Evolutionary conservation across 2,797 vertebrate genomes (phyloP).

Genomic region (Dryobates pubescens): DNA sequence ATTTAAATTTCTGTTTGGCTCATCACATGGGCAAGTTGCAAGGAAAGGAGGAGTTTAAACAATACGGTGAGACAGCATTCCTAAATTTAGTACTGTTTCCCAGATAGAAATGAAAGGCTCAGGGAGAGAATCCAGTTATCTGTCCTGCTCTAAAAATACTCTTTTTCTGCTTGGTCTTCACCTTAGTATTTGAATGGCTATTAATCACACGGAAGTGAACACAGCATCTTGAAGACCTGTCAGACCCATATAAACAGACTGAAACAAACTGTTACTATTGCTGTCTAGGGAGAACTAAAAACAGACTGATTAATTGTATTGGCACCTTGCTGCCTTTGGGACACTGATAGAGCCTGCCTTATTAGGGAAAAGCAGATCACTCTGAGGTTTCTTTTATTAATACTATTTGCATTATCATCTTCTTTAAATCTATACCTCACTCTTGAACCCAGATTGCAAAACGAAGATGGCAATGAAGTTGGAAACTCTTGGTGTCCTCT

Average conservation of each 20-base stretch:
- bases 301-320: constrained; percentile 82
- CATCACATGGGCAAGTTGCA: neutral
- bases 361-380: constrained; percentile 77
- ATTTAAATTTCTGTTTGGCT: constrained; percentile 30
- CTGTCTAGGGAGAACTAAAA: constrained; percentile 79
- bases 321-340: constrained; percentile 73
- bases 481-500: constrained; percentile 69
- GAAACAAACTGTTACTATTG: constrained; percentile 83
- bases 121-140: constrained; percentile 50
- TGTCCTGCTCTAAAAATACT: constrained; percentile 60
- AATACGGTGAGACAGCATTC: neutral
- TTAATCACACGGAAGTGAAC: constrained; percentile 77
- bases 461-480: constrained; percentile 66
- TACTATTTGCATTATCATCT: constrained; percentile 70
- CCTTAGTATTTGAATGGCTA: constrained; percentile 64
- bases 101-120: constrained; percentile 31
- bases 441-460: constrained; percentile 58
- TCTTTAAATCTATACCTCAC: constrained; percentile 72
- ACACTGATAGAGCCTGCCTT: constrained; percentile 74
- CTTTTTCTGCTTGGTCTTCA: constrained; percentile 66
- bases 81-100: constrained; percentile 27
- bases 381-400: constrained; percentile 62
- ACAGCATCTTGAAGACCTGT: constrained; percentile 77
- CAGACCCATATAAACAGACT: constrained; percentile 81
- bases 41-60: constrained; percentile 16